A percentile compares a stretch with the other conserved stretches of the same genome.
These are phyloP conservation scores for Parauchenoglanis ngamensis DNA, from an alignment of 2,797 vertebrate genomes.

Conservation along the genomic window DNA sequence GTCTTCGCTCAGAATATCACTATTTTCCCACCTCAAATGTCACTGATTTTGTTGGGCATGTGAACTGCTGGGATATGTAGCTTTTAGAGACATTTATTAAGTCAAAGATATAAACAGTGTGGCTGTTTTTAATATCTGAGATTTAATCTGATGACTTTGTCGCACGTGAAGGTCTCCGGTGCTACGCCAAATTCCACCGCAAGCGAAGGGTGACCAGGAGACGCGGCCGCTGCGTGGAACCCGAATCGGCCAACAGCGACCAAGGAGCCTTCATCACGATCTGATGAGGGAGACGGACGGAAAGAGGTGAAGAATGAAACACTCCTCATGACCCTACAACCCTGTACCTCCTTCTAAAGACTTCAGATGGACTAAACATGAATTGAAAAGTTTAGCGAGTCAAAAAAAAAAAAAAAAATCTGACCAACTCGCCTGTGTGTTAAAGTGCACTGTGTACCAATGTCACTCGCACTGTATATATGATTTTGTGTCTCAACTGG, in stretches of 20 bases:
- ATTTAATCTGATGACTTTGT: not conserved
- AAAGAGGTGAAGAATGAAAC: constrained; percentile 13
- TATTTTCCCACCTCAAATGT: not conserved
- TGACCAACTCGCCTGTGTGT: constrained; percentile 15
- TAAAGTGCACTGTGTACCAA: constrained; percentile 39
- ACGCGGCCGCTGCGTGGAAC: constrained; percentile 93
- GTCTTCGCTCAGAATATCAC: not conserved
- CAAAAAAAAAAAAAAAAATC: not conserved
- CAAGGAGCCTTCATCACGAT: constrained; percentile 93
- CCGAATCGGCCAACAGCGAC: constrained; percentile 82
- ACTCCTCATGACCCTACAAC: not conserved
- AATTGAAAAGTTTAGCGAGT: constrained; percentile 24
- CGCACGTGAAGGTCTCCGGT: constrained; percentile 83
- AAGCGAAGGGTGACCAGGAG: constrained; percentile 90
- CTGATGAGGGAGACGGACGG: constrained; percentile 68
- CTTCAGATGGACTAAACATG: constrained; percentile 33
- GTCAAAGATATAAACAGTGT: not conserved
- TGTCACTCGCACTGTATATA: constrained; percentile 4
- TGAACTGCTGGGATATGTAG: not conserved
- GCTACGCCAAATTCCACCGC: constrained; percentile 96
- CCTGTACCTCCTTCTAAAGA: constrained; percentile 26
- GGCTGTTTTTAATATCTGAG: not conserved
- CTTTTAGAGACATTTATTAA: not conserved
- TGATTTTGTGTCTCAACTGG: constrained; percentile 50
- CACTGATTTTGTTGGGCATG: no score